Evolutionary conservation across 2,888 invertebrate genomes (phyloP).

Genomic region (Limenitis camilla): DNA sequence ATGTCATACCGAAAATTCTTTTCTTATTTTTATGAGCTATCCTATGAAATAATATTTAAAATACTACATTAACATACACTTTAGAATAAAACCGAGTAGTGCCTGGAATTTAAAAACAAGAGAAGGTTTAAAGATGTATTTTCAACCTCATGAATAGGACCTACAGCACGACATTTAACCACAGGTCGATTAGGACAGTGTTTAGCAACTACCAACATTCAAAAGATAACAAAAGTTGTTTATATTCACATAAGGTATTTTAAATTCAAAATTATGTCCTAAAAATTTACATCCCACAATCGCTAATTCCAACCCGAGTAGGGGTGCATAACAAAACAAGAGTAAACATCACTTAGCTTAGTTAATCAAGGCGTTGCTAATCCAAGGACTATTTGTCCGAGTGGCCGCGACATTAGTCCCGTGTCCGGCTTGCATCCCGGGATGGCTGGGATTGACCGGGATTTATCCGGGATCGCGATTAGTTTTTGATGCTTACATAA

Average conservation of each 20-base stretch:
- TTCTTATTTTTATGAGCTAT: too few relatives aligned
- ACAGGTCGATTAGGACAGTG: too few relatives aligned
- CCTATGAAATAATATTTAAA: too few relatives aligned
- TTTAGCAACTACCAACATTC: too few relatives aligned
- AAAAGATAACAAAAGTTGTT: background rate
- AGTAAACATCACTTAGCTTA: constrained; percentile 49
- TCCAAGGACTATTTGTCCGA: constrained; percentile 58
- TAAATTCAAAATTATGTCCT: background rate
- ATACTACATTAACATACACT: too few relatives aligned
- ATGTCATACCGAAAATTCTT: too few relatives aligned
- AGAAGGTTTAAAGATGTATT: too few relatives aligned
- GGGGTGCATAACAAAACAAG: constrained; percentile 63
- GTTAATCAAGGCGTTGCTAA: constrained; percentile 64
- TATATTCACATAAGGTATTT: background rate
- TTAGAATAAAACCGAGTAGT: too few relatives aligned
- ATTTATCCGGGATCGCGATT: constrained; percentile 41
- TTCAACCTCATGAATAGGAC: too few relatives aligned
- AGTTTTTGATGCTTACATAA: constrained; percentile 27
- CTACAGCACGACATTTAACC: too few relatives aligned
- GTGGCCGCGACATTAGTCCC: constrained; percentile 64
- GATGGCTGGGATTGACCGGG: constrained; percentile 34
- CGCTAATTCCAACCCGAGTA: constrained; percentile 27
- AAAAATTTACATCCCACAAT: background rate
- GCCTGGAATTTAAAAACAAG: too few relatives aligned
- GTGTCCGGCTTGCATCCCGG: constrained; percentile 44